Percentiles rank a stretch among this genome's conserved stretches.
phyloP scores from a whole-genome alignment of 2,888 invertebrate species.

The Aelia acuminata region DNA sequence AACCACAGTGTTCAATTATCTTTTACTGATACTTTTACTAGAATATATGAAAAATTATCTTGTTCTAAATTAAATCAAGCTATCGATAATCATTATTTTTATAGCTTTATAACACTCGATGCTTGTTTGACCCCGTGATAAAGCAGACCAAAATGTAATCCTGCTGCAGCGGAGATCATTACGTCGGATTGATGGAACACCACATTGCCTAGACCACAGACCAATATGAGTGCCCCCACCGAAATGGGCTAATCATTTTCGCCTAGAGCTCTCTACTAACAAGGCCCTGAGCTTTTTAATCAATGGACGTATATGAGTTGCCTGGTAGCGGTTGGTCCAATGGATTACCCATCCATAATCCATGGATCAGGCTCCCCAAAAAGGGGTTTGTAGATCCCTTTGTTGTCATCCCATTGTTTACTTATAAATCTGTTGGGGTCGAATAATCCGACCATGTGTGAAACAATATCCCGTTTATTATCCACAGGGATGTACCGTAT shows the following conservation, averaged over 20 bases:
- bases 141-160: neutral
- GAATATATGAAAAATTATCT: too few relatives aligned
- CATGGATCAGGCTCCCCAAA: neutral
- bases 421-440: neutral
- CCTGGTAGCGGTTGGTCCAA: neutral
- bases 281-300: slow-evolving; percentile 60
- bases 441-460: neutral
- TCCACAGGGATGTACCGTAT: neutral
- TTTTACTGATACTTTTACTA: too few relatives aligned
- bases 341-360: neutral
- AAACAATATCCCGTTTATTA: neutral
- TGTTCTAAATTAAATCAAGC: too few relatives aligned
- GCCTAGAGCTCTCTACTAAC: slow-evolving; percentile 59
- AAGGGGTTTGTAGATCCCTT: neutral
- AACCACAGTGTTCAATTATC: too few relatives aligned
- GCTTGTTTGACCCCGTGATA: neutral
- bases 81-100: too few relatives aligned
- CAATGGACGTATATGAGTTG: slow-evolving; percentile 41
- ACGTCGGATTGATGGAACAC: slow-evolving; percentile 7
- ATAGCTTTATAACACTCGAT: neutral
- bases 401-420: neutral
- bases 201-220: neutral
- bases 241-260: slow-evolving; percentile 37
- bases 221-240: neutral
- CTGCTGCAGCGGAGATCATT: neutral